Evolutionary conservation across 35 echinoderm and acorn worm species (phyloP).

Genomic region (Apostichopus parvimensis): DNA sequence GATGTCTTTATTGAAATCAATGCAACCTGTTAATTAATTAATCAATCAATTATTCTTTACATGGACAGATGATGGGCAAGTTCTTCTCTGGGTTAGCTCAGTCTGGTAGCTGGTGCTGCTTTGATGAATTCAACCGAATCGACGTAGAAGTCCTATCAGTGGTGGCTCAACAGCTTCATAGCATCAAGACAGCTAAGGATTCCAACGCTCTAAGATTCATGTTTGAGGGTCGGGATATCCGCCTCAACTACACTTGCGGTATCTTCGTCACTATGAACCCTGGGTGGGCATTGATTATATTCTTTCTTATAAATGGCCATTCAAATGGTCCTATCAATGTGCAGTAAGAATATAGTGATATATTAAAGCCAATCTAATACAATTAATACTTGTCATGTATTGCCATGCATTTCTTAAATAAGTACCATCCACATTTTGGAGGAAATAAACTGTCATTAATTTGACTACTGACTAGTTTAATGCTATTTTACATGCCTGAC

Average conservation of each 20-base stretch:
- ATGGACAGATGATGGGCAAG: constrained; percentile 95
- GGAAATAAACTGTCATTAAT: too few relatives aligned
- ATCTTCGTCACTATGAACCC: constrained; percentile 99
- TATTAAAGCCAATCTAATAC: too few relatives aligned
- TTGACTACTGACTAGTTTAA: too few relatives aligned
- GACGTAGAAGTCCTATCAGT: constrained; percentile 97
- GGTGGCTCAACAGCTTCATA: constrained; percentile 96
- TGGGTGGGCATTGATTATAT: constrained; percentile 64
- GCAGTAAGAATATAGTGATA: too few relatives aligned
- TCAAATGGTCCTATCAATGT: too few relatives aligned
- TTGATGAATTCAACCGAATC: constrained; percentile 99
- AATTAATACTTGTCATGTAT: too few relatives aligned
- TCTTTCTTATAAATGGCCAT: not conserved
- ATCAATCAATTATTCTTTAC: not conserved
- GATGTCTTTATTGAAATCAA: too few relatives aligned
- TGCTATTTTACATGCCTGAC: too few relatives aligned
- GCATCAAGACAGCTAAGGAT: constrained; percentile 98
- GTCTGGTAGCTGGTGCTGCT: constrained; percentile 99
- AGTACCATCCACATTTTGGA: too few relatives aligned
- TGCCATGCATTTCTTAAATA: too few relatives aligned
- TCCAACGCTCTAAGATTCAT: constrained; percentile 92
- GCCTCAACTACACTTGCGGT: constrained; percentile 91
- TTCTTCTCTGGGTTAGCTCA: constrained; percentile 97
- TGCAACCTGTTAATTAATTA: too few relatives aligned
- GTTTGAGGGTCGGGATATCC: constrained; percentile 95